Base-by-base conservation (phyloP, 2,888 invertebrate species). In the Drosophila engyochracea region DNA sequence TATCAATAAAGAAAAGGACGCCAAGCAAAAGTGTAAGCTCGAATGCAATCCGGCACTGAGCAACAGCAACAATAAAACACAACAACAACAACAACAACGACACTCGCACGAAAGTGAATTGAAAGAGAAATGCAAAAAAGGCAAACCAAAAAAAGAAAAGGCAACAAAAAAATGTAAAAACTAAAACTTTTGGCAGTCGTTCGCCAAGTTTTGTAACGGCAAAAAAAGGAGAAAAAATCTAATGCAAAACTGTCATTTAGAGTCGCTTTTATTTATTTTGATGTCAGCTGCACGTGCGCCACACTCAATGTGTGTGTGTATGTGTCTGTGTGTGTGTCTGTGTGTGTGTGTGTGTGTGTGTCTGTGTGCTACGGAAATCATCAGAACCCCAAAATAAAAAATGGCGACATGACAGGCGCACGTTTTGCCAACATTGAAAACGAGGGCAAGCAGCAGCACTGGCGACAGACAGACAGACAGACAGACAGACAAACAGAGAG, bases 191-290 rank as follows among this genome's bases (percentile, higher is more conserved):
- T 68, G 77, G 66, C 77, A 63, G 54, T 54, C 61, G 58, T 54
- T 79, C 51, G 51, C 58, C 66, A 81, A 74, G 66, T 81, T 81
- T 77, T 66, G 62, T 65, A 61, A 72, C 69, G 72, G 71, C 31
- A 80, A 14, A 58, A 16, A 44, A 19, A 35, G 7, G 28, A 4
- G 25, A 47, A 5, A 31, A 70, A 89, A 82, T 89, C 80, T 90
- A 90, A 90, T 90, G 88, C 90, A 85, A 90, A 85, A 87, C 89
- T 88, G 85, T 85, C 90, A 85, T 85, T 85, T 89, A 81, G 85
- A 74, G 85, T 69, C 68, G 70, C 76, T 79, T 80, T 89, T 88
- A 88, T 86, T 86, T 86, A 85, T 86, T 90, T 81, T 79, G 64
- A 77, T 88, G 86, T 90, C 86, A 90, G 79, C 63, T 83, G 86